Base-by-base conservation (phyloP, 35 echinoderm and acorn worm genomes). In the Strongylocentrotus purpuratus region DNA sequence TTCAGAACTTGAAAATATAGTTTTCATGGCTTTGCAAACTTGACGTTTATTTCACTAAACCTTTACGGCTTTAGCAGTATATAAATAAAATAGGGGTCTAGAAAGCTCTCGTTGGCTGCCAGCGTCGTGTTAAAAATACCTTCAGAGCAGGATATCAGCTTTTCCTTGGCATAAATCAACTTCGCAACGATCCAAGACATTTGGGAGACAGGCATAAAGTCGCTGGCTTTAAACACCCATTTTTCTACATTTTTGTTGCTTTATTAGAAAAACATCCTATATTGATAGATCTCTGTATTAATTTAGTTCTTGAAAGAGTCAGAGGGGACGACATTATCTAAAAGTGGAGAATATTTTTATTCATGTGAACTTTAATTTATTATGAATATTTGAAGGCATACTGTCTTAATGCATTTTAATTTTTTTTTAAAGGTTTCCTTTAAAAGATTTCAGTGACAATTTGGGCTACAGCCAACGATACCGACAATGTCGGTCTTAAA, bases 181-280 rank as follows among this genome's bases (percentile, higher is more conserved):
- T 78, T 78, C 65, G 18, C 65, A 78, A 78, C 65, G 65, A 78
- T 78, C 65, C 65, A 78, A 78, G 65, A 78, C 18, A 78, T 78
- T n/a, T 15, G 65, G 15, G 20, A 78, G 65, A 78, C 65, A 78
- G 61, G 5, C 25, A 25, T 15, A 20, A 71, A 71, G 65, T 78
- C 65, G 7, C 5, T 22, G 65, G 65, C 65, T 78, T 28, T 7
- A 22, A 78, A 78, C 65, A 78, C 65, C 65, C 20, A 78, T 5
- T 28, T 22, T 78, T 28, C 65, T n/a, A 8, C 4, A n/a, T 78
- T 78, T 78, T 28, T 2, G 22, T 78, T 55, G 50, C 50, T 15
- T 14, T 78, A 78, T 78, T n/a, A 28, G 65, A 78, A 22, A n/a
- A 78, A 78, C 65, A 78, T 78, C 65, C 65, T 78, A 15, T 71